Evolutionary conservation across 2,888 invertebrate species (phyloP), one percentile per base, ranked within the genome.

Genomic region (Tryphoninae sp.): DNA sequence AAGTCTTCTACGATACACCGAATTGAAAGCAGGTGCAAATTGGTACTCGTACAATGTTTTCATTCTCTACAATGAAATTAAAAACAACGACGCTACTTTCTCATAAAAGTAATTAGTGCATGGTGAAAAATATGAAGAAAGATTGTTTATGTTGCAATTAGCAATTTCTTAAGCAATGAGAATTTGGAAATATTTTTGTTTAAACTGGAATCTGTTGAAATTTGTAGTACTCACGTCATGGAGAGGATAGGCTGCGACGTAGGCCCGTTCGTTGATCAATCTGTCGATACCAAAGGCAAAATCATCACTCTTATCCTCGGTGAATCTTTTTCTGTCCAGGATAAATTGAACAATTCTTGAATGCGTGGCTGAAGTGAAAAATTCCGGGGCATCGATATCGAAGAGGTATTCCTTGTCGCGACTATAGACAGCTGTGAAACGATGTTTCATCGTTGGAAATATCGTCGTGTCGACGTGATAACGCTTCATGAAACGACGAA

Each of bases 371-470:
- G 97, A 95, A 58, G 96, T 96, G 93, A 98, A 98, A 92, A 98
- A 98, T 86, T 96, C 95, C 8, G 96, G 95, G 45, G 96, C 94
- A 69, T 95, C 93, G 55, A 96, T 95, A 91, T 97, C 97, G 92
- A 98, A 98, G 96, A 98, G 93, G 92, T 98, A 98, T 92, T 98
- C 97, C 92, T 97, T 97, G 90, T 98, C 98, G 86, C 97, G 95
- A 84, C 96, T 96, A 92, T 97, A 98, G 78, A 97, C 96, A 53
- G 97, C 97, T 33, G 97, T 97, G 88, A 97, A 96, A 74, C 96
- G 94, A 86, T 97, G 96, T 75, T 95, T 94, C 87, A 95, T 94
- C 82, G 95, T 95, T 0, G 97, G 97, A 90, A 98, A 97, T 87
- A 94, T 93, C 0, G 92, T 91, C 16, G 94, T 94, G 90, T 98